Conservation (phyloP, 30 jellyfish, hydroid and myxozoan genomes). For the Hydractinia echinata region DNA sequence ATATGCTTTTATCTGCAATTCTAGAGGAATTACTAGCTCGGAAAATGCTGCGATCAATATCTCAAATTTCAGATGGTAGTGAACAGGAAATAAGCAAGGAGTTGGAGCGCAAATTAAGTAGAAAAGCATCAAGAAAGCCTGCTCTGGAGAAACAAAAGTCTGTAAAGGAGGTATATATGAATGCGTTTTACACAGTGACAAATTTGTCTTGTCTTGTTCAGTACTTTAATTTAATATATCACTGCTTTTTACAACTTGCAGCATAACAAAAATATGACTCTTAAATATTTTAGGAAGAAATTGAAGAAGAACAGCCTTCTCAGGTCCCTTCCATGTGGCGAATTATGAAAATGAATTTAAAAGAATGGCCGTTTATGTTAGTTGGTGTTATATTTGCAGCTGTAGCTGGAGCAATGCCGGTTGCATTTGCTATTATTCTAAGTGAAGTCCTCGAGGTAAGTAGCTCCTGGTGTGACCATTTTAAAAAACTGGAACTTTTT, state of each 20-base stretch:
- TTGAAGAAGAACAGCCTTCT: constrained; percentile 47
- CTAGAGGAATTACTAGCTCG: constrained; percentile 11
- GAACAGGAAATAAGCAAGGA: not conserved
- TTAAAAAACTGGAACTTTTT: not conserved
- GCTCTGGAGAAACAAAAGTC: not conserved
- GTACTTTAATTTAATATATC: not conserved
- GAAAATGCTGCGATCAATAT: constrained; percentile 3
- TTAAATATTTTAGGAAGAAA: constrained; percentile 37
- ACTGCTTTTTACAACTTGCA: not conserved
- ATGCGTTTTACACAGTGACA: not conserved
- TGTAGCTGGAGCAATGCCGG: constrained; percentile 71
- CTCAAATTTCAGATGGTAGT: not conserved
- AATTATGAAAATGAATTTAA: constrained; percentile 45
- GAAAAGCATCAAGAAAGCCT: not conserved
- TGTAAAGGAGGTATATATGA: not conserved
- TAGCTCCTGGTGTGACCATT: not conserved
- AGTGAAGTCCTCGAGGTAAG: constrained; percentile 60
- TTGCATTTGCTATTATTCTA: constrained; percentile 54
- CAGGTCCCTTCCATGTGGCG: constrained; percentile 59
- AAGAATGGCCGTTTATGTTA: constrained; percentile 74
- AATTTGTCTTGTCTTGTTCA: not conserved
- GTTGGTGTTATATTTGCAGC: constrained; percentile 55
- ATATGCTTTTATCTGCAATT: not conserved
- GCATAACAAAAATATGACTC: not conserved
- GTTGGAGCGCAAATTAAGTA: not conserved